Evolutionary conservation across 2,797 vertebrate species (phyloP), one percentile per base, ranked within the genome.

Genomic region (Melanotaenia pygmaea): DNA sequence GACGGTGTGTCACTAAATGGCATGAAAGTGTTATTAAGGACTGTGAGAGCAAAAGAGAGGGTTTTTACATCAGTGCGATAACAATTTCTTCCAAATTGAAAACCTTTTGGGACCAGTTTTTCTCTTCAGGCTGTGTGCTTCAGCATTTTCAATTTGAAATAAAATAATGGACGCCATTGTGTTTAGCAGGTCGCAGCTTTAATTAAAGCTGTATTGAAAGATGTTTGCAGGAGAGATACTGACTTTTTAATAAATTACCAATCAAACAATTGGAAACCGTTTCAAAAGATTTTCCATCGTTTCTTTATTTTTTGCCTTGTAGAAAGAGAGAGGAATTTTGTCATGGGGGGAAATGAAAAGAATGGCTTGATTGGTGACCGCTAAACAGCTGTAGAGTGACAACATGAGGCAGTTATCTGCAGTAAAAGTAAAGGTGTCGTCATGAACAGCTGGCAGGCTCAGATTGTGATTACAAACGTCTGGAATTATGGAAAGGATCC

Each of bases 11-110:
- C 64, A 30, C n/a, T 45, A 65, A 76, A 80, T 76, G 50, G 51
- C 30, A 64, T 59, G 30, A 75, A 66, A 74, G 34, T n/a, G 43
- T 5, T 40, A 35, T 65, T 73, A 22, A 83, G 74, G 30, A 38
- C 58, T 45, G 50, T 5, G 2, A 50, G 60, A 66, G 37, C 66
- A 64, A 59, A 77, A 77, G 34, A 28, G 9, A 51, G 34, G 1
- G 66, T 72, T 77, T 76, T 68, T 58, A 65, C 51, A 74, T 26
- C 30, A 47, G 43, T 67, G n/a, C 74, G 30, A 58, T 37, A 18
- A 18, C 54, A 62, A 16, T 78, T 78, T 67, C 47, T 18, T n/a
- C 50, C 26, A 24, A 60, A 74, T 40, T 35, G 18, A 72, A 80
- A 69, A 30, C 0, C 5, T 35, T 62, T 59, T 56, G 20, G 38